Base-by-base conservation (phyloP, 2,797 vertebrate species). In the Gila robusta region DNA sequence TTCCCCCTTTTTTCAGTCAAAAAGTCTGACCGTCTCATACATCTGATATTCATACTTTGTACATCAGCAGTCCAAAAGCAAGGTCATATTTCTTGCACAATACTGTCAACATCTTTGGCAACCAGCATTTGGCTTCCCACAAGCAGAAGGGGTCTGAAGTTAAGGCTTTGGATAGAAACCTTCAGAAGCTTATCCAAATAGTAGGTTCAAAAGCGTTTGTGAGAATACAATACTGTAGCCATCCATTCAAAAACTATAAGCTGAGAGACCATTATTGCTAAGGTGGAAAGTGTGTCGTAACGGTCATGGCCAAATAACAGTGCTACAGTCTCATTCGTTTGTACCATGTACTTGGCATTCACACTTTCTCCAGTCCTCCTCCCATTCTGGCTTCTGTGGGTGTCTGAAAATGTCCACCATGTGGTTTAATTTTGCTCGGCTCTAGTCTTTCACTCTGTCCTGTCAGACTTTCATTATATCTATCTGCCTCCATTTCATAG, bases 91-190 rank as follows among this genome's bases (percentile, higher is more conserved):
- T 91, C 89, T 92, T 94, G 93, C 94, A 92, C 92, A 95, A 94
- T 93, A 93, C 91, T 91, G 90, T 91, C 90, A 93, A 94, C 92
- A 93, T 93, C 92, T 90, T 93, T 95, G 94, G 93, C 92, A 91
- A 89, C 73, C 81, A 87, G 90, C 90, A 90, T 91, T 90, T 90
- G 86, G 91, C 89, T 85, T 89, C 90, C 94, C 94, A 82, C 91
- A 94, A 90, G 90, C 72, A 89, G 82, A 94, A 90, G 90, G 73
- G 89, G 82, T 92, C 84, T 79, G 90, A 92, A 87, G 80, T 90
- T 80, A 83, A 92, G 88, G 88, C 88, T 81, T 71, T 91, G 84
- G 86, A 89, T 84, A 79, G 89, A 91, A 67, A 76, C 14, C 32
- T 85, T 89, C 89, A 84, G 88, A 89, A 89, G 84, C 89, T 92